Evolutionary conservation across 2,888 invertebrate species (phyloP), one percentile per base, ranked within the genome.

Genomic region (Perizoma flavofasciatum): DNA sequence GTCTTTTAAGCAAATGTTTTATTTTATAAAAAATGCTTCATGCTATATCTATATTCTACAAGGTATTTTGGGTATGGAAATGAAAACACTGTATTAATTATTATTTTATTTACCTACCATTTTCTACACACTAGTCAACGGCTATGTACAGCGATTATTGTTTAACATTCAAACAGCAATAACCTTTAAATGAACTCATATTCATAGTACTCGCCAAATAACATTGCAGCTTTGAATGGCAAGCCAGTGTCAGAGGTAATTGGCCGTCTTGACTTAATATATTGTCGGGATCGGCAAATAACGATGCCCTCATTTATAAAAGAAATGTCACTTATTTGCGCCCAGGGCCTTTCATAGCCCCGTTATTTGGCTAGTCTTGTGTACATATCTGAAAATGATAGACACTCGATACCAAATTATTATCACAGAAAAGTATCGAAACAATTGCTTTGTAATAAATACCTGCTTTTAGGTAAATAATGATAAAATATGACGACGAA

Each of bases 71-170:
- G 22, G 22, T 22, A 22, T 22, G 22, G 3, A 22, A 22, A 22
- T 22, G 22, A 58, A 67, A 61, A 67, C 55, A 54, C 53, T 22
- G 10, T 61, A 59, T 72, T 53, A 66, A 59, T 68, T 61, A 49
- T 71, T 69, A 69, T 71, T 78, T 78, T 82, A 80, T 79, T 83
- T 79, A 81, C 75, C 84, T 84, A 80, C 80, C 79, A 82, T 78
- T 76, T 82, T 83, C 91, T 91, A 91, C 88, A 81, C 78, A 92
- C 90, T 90, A 91, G 79, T 89, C 81, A 91, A 91, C 89, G 79
- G 84, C 83, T 90, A 91, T 92, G 60, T 90, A 91, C 90, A 91
- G 85, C 86, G 70, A 70, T 75, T 71, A 74, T 66, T 68, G 66
- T 51, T 22, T 64, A 68, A 53, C 47, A 62, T 65, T 68, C 67